A percentile compares a stretch with the other conserved stretches of the same genome.
Conservation (phyloP, 1,140 invertebrate genomes). For the Chelonus insularis region DNA sequence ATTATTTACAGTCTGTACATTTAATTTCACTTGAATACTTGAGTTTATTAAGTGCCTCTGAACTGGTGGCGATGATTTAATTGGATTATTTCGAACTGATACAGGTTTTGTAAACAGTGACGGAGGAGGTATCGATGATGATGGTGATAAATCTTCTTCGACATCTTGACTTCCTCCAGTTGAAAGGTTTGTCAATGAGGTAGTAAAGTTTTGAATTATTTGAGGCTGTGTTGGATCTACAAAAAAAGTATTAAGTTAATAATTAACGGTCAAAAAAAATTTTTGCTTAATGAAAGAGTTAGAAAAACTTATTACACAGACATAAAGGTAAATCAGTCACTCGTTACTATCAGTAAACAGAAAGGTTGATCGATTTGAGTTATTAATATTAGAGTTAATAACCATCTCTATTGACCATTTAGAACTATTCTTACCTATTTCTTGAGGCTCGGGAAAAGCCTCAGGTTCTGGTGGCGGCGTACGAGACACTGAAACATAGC, state of each 20-base stretch:
- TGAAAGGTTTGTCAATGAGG: constrained; percentile 53
- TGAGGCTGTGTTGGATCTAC: constrained; percentile 53
- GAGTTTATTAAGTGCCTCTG: constrained; percentile 52
- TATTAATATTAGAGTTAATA: no score
- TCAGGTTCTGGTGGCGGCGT: constrained; percentile 55
- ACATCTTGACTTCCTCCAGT: constrained; percentile 38
- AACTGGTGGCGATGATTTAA: constrained; percentile 53
- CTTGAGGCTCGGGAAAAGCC: constrained; percentile 56
- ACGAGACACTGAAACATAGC: constrained; percentile 60
- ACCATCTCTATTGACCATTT: no score
- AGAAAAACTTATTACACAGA: no score
- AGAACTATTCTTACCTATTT: constrained; percentile 53
- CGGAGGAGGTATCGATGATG: constrained; percentile 39
- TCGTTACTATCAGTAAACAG: no score
- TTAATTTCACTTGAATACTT: constrained; percentile 56
- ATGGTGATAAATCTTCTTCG: constrained; percentile 40
- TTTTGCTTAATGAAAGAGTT: no score
- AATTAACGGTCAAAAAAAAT: no score
- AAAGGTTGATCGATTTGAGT: no score
- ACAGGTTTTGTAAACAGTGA: constrained; percentile 50
- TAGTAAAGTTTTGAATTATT: constrained; percentile 53
- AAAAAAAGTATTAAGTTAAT: constrained; percentile 28
- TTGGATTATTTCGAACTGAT: constrained; percentile 53
- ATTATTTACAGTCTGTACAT: constrained; percentile 50
- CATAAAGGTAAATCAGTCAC: no score